phyloP scores from a whole-genome alignment of 2,888 invertebrate species.

The Escarpia spicata region DNA sequence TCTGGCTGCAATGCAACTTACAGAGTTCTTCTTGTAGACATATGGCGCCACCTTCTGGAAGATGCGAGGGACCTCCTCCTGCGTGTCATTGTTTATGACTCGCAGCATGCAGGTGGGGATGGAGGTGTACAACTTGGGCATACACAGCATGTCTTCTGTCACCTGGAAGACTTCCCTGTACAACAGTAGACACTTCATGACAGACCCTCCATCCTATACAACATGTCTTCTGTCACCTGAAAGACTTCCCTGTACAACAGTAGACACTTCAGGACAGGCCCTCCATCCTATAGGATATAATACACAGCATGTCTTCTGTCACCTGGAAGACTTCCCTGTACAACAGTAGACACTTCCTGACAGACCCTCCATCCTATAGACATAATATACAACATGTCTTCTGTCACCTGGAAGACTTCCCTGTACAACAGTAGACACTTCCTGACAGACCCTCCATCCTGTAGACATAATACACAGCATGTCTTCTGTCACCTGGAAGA shows the following conservation, averaged over 20 bases:
- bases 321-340: too few relatives aligned
- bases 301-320: too few relatives aligned
- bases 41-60: slow-evolving; percentile 65
- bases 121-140: slow-evolving; percentile 60
- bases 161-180: slow-evolving; percentile 62
- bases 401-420: too few relatives aligned
- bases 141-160: slow-evolving; percentile 60
- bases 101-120: slow-evolving; percentile 61
- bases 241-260: too few relatives aligned
- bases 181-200: neutral
- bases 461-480: slow-evolving; percentile 53
- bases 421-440: too few relatives aligned
- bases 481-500: slow-evolving; percentile 61
- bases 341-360: too few relatives aligned
- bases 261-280: too few relatives aligned
- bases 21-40: slow-evolving; percentile 64
- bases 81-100: slow-evolving; percentile 65
- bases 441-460: neutral
- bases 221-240: too few relatives aligned
- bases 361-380: too few relatives aligned
- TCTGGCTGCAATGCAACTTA: slow-evolving; percentile 36
- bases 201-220: neutral
- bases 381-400: too few relatives aligned
- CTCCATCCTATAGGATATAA: too few relatives aligned
- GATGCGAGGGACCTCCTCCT: slow-evolving; percentile 62